Base-by-base conservation (phyloP, 2,888 invertebrate species). In the Apoda limacodes region DNA sequence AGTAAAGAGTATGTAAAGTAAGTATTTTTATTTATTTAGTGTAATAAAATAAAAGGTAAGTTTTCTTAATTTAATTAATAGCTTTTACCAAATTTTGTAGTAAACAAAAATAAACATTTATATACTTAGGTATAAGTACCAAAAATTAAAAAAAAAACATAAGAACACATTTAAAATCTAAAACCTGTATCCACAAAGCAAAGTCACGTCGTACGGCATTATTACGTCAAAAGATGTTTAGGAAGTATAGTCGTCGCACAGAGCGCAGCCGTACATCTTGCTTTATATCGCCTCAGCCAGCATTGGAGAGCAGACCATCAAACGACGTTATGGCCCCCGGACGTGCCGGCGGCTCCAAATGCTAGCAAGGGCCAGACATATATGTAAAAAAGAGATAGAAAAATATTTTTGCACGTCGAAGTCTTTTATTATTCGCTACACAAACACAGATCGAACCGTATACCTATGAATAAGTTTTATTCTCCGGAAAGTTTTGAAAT, bases 281-380 rank as follows among this genome's bases (percentile, higher is more conserved):
- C 56, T 64, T 66, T 68, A 74, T 72, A 72, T 62, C 68, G 69
- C 46, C 74, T 64, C 68, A 33, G 55, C 74, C 66, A 74, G 81
- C 67, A 82, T 82, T 82, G 82, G 82, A 78, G 80, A 75, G 76
- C 71, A 76, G 81, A 81, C 61, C 81, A 82, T 82, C 82, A 82
- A 82, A 81, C 72, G 66, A 42, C 55, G 76, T 78, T 78, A 76
- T 75, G 61, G 67, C 68, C 72, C 68, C 68, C 71, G 76, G 78
- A 75, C 78, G 81, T 78, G 76, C 70, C 60, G 68, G 42, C 60
- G 58, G 66, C 58, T 53, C 57, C 41, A 55, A 45, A 59, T 52
- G 55, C 40, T 44, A 36, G 64, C 70, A 43, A 58, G 62, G 60
- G 76, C 74, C 50, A 46, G 58, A 54, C 45, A 46, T 54, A 66